Conservation (phyloP, 2,113 vertebrate species). For the Nannospalax galili region DNA sequence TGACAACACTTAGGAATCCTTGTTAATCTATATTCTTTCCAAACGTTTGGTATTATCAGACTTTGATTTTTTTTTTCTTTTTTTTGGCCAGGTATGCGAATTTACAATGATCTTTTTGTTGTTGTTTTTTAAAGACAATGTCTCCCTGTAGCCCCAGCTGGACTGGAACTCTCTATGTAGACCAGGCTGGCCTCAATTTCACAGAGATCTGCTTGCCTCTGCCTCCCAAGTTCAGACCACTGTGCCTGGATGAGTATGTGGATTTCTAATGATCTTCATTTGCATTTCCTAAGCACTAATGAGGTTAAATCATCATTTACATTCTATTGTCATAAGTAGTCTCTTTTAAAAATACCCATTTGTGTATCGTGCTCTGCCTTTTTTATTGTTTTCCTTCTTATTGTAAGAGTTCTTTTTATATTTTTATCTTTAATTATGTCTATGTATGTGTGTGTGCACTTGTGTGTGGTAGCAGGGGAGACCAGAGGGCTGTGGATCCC, state of each 20-base stretch:
- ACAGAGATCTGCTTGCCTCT: no score
- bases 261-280: constrained; percentile 20
- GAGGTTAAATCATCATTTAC: constrained; percentile 24
- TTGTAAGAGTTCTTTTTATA: not conserved
- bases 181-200: no score
- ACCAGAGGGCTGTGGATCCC: not conserved
- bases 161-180: no score
- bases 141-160: no score
- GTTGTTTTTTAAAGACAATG: no score
- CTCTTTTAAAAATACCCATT: not conserved
- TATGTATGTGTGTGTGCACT: not conserved
- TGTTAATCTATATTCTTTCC: constrained; percentile 30
- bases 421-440: not conserved
- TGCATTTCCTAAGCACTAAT: constrained; percentile 17
- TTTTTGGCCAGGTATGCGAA: not conserved
- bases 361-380: no score
- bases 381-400: not conserved
- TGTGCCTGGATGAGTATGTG: not conserved
- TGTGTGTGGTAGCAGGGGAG: no score
- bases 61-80: constrained; percentile 34
- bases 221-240: no score
- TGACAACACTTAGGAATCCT: not conserved
- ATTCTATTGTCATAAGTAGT: not conserved
- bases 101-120: not conserved
- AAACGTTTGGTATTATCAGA: not conserved